Base-by-base conservation (phyloP, 2,888 invertebrate genomes). In the Drosophila falleni region DNA sequence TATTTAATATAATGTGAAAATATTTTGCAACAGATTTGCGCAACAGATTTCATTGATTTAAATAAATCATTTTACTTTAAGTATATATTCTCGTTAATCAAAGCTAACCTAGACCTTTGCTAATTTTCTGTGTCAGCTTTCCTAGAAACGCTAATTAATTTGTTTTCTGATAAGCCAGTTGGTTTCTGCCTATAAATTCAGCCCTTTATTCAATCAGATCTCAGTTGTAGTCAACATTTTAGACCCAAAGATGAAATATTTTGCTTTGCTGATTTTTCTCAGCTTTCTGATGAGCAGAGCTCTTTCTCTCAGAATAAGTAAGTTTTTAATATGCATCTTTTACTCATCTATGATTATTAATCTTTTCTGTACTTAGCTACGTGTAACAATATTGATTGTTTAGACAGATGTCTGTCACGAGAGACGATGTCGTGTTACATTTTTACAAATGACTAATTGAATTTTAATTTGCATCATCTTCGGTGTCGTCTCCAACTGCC, bases 401-500 rank as follows among this genome's bases (percentile, higher is more conserved):
- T 23, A 23, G 2, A 23, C 11, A 49, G 33, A 0, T 19, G 31
- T 4, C 15, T 29, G 41, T n/a, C 42, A 26, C 11, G 35, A 23
- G 35, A 23, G 33, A n/a, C 35, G 13, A 19, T n/a, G 37, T 53
- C 51, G 8, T 19, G 31, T 42, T 13, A 42, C 31, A 42, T 44
- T 23, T 33, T 2, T 11, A 60, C 31, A 47, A 55, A 23, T 26
- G 51, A 26, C 39, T 41, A 63, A 56, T 56, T 56, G 26, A 41
- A 41, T 63, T 56, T 56, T 49, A 47, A 63, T 49, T 49, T 35
- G 31, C 47, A 37, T 31, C 42, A 42, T 33, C 53, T 13, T 44
- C 33, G 4, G 4, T 23, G 13, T 9, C 26, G 8, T 29, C 4
- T 31, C 19, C 44, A 33, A 19, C 13, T 13, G 59, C 19, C 44